Evolutionary conservation across 2,888 invertebrate genomes (phyloP), one percentile per base, ranked within the genome.

Genomic region (Pyrochroa serraticornis): DNA sequence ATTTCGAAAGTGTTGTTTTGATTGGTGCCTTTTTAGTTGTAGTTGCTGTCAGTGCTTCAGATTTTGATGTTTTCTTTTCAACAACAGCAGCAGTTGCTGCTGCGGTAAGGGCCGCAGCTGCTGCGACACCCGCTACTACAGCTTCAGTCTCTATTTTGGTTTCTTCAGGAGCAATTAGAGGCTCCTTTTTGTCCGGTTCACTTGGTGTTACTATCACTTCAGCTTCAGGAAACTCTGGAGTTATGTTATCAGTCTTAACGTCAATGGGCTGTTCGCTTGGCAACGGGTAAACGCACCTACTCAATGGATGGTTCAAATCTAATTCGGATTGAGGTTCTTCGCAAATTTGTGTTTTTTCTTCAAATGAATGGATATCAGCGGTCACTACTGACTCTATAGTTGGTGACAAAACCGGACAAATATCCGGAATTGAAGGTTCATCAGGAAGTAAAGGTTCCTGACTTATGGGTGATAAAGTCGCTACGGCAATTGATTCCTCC

Each of bases 231-330:
- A 68, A 75, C 62, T 76, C 73, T 1, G 73, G 72, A 36, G 63
- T 47, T 52, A 76, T 74, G 30, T 68, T 66, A 53, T 76, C 76
- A 60, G 74, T 74, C 68, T 68, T 68, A 49, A 70, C 63, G 33
- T 67, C 65, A 65, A 60, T 50, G 67, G 57, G 43, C 63, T 55
- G 13, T 7, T 31, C 31, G 10, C 57, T 48, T 0, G 63, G 60
- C 32, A 60, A 45, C 13, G 62, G 70, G 43, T 58, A 63, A 8
- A 64, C 63, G 46, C 63, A 67, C 53, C 42, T 69, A 22, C 36
- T 45, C 37, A 53, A 52, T 10, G 58, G 58, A 41, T 64, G 57
- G 45, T 54, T 55, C 37, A 53, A 22, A 46, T 60, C 41, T 6
- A 43, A 46, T 12, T 7, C 30, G 6, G 6, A 8, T 9, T 10